Evolutionary conservation across 2,797 vertebrate genomes (phyloP), one percentile per base, ranked within the genome.

Genomic region (Sternotherus odoratus): DNA sequence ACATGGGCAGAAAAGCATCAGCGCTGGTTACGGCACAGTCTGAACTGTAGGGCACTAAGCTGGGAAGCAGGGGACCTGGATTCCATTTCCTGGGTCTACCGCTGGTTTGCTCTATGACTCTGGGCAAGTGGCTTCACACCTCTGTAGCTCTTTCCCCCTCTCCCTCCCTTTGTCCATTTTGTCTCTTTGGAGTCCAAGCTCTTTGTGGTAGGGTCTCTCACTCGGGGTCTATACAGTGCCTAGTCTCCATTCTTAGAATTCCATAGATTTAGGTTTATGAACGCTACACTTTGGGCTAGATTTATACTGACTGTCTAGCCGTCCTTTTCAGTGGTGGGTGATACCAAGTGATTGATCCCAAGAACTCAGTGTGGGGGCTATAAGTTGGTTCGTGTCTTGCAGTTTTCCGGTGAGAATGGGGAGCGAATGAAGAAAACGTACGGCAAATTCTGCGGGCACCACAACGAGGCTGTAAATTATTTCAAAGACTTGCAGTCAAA

Each of bases 401-500:
- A 99, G 99, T 99, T 99, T 98, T 99, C 99, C 0, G 99, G 99
- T 7, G 98, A 98, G 88, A 99, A 96, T 0, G 99, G 99, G 0
- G 99, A 99, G 92, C 98, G 97, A 48, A 99, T 99, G 98, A 99
- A 99, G 98, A 98, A 98, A 97, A 98, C 99, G 0, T 99, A 99
- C 0, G 99, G 99, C 57, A 99, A 98, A 96, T 99, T 99, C 96
- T 99, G 99, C 12, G 99, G 99, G 87, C 99, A 99, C 26, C 99
- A 99, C 98, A 99, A 98, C 2, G 99, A 99, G 94, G 99, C 99
- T 0, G 99, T 99, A 30, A 99, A 98, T 97, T 98, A 99, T 90
- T 99, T 99, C 98, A 99, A 99, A 95, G 99, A 99, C 86, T 98
- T 99, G 3, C 98, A 98, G 85, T 98, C 98, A 81, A 99, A 99